A percentile compares a stretch with the other conserved stretches of the same genome.
These are phyloP conservation scores for Lagopus leucura DNA, from an alignment of 2,113 vertebrate species.

Conservation along the genomic window DNA sequence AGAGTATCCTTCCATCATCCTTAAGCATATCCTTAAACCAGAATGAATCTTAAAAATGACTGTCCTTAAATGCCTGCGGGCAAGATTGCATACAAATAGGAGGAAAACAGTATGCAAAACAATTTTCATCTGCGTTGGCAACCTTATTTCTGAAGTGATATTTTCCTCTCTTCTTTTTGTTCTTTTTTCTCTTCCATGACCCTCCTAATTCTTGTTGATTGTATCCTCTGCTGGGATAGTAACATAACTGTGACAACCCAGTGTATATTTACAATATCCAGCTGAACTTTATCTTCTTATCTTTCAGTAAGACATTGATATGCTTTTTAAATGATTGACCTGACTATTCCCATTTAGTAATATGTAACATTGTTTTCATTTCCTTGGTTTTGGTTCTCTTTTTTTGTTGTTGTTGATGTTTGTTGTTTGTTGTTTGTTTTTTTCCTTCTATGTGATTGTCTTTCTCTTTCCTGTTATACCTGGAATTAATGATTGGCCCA, in stretches of 20 bases:
- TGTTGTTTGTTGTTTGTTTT: neutral
- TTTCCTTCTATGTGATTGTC: neutral
- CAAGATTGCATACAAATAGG: neutral
- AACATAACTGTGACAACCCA: neutral
- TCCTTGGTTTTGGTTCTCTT: neutral
- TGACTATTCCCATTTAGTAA: neutral
- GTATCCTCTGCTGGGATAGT: neutral
- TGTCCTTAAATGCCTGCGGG: neutral
- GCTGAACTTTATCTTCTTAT: neutral
- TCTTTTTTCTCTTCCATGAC: neutral
- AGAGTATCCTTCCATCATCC: neutral
- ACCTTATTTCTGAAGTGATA: neutral
- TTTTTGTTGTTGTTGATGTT: no score
- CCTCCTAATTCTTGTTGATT: neutral
- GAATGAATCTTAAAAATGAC: neutral
- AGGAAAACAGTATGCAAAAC: neutral
- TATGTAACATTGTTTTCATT: neutral
- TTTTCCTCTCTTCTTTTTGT: neutral
- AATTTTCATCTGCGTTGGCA: neutral
- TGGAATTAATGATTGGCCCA: neutral
- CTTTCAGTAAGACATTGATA: neutral
- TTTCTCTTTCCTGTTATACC: neutral
- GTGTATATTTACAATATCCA: neutral
- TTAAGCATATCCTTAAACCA: neutral
- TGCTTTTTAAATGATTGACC: neutral